These are phyloP conservation scores for Conus canariensis DNA, from an alignment of 2,888 invertebrate species.

Conservation along the genomic window DNA sequence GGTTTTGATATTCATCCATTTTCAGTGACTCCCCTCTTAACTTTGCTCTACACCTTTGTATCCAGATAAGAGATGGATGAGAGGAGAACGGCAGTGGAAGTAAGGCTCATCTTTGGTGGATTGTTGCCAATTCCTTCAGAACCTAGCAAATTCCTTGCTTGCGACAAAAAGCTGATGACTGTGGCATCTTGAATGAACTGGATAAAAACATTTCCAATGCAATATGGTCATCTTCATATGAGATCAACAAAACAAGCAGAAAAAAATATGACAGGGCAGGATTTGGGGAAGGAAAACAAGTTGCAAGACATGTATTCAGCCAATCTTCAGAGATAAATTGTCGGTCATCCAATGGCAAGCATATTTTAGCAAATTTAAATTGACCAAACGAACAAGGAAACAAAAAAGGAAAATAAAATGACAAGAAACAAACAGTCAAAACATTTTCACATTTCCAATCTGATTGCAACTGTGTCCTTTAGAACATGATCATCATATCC, in stretches of 20 bases:
- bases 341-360: conserved; percentile 17
- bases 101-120: conserved; percentile 11
- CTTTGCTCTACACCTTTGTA: background rate
- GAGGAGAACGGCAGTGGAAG: background rate
- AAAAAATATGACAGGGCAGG: background rate
- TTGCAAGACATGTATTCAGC: background rate
- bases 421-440: background rate
- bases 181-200: conserved; percentile 19
- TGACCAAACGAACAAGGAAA: background rate
- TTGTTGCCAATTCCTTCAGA: background rate
- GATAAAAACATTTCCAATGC: conserved; percentile 16
- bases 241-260: background rate
- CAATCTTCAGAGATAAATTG: background rate
- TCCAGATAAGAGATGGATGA: background rate
- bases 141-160: background rate
- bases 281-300: background rate
- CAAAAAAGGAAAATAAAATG: background rate
- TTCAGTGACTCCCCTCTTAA: background rate
- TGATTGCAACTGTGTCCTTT: conserved; percentile 29
- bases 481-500: conserved; percentile 4
- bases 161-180: background rate
- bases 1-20: background rate
- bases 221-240: background rate
- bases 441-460: background rate
- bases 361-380: background rate